Percentiles rank a stretch among this genome's conserved stretches.
phyloP scores from a whole-genome alignment of 2,113 vertebrate genomes.

The Mandrillus leucophaeus region DNA sequence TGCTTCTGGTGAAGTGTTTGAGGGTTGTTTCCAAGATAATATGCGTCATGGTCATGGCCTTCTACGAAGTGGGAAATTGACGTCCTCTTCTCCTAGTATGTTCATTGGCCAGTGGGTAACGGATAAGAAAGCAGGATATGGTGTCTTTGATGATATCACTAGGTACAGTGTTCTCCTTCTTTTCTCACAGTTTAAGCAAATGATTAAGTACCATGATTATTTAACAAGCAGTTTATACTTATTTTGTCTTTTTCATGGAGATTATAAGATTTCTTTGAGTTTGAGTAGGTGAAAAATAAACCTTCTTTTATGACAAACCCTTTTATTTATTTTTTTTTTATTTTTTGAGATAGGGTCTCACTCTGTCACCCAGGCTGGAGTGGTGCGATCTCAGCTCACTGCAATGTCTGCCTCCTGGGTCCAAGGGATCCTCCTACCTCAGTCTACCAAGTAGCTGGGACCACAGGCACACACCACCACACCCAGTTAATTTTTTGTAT shows the following conservation, averaged over 20 bases:
- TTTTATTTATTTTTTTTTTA: background rate
- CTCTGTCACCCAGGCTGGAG: too few relatives aligned
- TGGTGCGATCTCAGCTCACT: too few relatives aligned
- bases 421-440: too few relatives aligned
- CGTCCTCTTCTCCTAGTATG: slow-evolving; percentile 95
- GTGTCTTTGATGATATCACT: slow-evolving; percentile 98
- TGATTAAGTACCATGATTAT: background rate
- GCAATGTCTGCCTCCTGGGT: too few relatives aligned
- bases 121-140: slow-evolving; percentile 97
- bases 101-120: slow-evolving; percentile 97
- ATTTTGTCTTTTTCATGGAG: background rate
- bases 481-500: too few relatives aligned
- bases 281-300: background rate
- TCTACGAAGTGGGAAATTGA: slow-evolving; percentile 94
- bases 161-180: slow-evolving; percentile 84
- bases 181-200: too few relatives aligned
- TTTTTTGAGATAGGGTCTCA: too few relatives aligned
- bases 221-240: background rate
- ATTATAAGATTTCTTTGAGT: slow-evolving; percentile 16
- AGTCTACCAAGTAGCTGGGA: too few relatives aligned
- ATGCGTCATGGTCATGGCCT: slow-evolving; percentile 97
- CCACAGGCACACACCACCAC: too few relatives aligned
- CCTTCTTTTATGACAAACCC: slow-evolving; percentile 15
- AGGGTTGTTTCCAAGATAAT: slow-evolving; percentile 96
- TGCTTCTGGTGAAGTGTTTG: slow-evolving; percentile 94